Conservation (phyloP, 2,113 vertebrate genomes). For the Vulpes lagopus region DNA sequence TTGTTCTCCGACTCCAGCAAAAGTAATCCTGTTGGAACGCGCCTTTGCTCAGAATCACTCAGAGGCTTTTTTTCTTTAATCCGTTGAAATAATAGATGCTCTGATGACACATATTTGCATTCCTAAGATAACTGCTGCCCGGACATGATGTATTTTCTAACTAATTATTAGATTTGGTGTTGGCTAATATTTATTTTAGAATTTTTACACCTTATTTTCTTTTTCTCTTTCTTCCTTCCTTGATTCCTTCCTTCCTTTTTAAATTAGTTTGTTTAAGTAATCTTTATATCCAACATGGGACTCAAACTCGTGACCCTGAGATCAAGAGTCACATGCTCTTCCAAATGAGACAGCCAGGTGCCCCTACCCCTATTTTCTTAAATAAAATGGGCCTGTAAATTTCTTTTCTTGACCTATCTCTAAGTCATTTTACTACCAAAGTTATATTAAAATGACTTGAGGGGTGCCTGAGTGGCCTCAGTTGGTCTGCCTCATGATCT, state of each 20-base stretch:
- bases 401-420: not conserved
- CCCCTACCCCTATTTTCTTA: slow-evolving; percentile 7
- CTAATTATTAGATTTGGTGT: slow-evolving; percentile 1
- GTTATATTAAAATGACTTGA: slow-evolving; percentile 42
- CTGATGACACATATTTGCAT: not conserved
- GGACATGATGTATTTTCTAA: slow-evolving; percentile 7
- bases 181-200: slow-evolving; percentile 61
- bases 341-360: not conserved
- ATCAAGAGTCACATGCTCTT: not conserved
- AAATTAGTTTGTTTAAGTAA: not conserved
- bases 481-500: no score
- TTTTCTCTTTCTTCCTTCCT: not conserved
- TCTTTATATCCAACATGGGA: not conserved
- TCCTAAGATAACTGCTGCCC: not conserved
- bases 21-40: not conserved
- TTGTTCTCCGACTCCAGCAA: not conserved
- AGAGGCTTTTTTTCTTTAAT: not conserved
- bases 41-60: not conserved
- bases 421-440: slow-evolving; percentile 56
- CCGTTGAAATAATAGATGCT: not conserved
- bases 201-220: slow-evolving; percentile 46
- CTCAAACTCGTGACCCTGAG: not conserved
- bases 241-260: not conserved
- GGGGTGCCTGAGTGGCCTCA: no score
- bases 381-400: slow-evolving; percentile 31